Evolutionary conservation across 2,113 vertebrate species (phyloP), one percentile per base, ranked within the genome.

Genomic region (Limanda limanda): DNA sequence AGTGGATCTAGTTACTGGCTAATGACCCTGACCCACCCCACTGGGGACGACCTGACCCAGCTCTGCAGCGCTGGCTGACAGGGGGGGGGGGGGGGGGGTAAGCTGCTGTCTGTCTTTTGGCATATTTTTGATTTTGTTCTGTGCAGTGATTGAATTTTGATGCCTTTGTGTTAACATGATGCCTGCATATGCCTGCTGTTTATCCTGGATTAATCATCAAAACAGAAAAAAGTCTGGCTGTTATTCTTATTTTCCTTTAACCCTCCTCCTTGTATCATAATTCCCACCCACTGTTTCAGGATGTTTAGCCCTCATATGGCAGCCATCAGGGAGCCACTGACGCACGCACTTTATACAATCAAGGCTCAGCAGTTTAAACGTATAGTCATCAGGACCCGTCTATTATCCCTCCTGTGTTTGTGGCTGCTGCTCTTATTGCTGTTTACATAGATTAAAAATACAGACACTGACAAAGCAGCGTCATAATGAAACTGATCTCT

Each of bases 1-100:
- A 85, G 75, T 87, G 75, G 84, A 88, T 90, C 78, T 72, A 71
- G 87, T 89, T 84, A 70, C 82, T 62, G 62, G 58, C 82, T 91
- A 90, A 92, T 89, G 82, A 86, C 31, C 64, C 37, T 81, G 70
- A 76, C 61, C 84, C 86, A 70, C 56, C 68, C 78, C 63, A 70
- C 73, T 47, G 76, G 74, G 83, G 74, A 89, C 85, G 78, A 71
- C 74, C 27, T 87, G 88, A 89, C 89, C 84, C 84, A 76, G 64
- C 77, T 75, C 74, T 4, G 6, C 31, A 31, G 6, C 31, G 31
- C 31, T 6, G 31, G 1, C 31, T 31, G 31, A 5, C 4, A 31
- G 27, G 27, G 27, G 27, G 27, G 27, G 4, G 0, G 27, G 27
- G 27, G 6, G 31, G 31, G 31, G 31, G 31, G 31, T 5, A 1